Percentiles rank a stretch among this genome's conserved stretches.
Evolutionary conservation across 2,888 invertebrate genomes (phyloP).

Genomic region (Electrophaes corylata): DNA sequence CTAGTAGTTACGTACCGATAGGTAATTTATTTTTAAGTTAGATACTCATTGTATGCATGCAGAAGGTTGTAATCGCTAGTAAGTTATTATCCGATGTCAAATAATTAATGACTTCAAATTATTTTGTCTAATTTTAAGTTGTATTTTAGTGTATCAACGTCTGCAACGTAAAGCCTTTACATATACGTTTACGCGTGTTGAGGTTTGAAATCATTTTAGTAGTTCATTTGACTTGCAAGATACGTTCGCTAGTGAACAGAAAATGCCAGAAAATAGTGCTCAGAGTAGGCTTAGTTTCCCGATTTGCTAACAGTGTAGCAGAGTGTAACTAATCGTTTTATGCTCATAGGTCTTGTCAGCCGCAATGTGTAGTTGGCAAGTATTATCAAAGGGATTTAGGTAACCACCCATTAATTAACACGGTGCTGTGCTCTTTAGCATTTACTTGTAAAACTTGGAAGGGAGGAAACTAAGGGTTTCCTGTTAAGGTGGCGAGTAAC

Average conservation of each 20-base stretch:
- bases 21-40: background rate
- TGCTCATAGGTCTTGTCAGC: conserved; percentile 39
- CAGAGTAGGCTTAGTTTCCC: conserved; percentile 1
- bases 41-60: background rate
- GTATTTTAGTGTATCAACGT: no score
- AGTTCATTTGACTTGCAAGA: no score
- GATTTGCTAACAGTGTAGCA: conserved; percentile 30
- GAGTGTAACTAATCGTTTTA: conserved; percentile 39
- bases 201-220: no score
- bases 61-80: background rate
- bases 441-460: conserved; percentile 8
- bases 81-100: background rate
- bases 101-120: no score
- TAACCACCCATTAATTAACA: conserved; percentile 35
- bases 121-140: no score
- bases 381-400: conserved; percentile 40
- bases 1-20: conserved; percentile 3
- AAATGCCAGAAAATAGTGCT: background rate
- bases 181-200: no score
- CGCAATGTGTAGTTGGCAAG: conserved; percentile 38
- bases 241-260: background rate
- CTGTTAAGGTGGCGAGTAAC: background rate
- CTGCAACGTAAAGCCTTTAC: no score
- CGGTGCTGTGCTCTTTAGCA: conserved; percentile 22
- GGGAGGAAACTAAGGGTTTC: no score